Conservation (phyloP, 2,888 invertebrate species). For the Pomacea canaliculata region DNA sequence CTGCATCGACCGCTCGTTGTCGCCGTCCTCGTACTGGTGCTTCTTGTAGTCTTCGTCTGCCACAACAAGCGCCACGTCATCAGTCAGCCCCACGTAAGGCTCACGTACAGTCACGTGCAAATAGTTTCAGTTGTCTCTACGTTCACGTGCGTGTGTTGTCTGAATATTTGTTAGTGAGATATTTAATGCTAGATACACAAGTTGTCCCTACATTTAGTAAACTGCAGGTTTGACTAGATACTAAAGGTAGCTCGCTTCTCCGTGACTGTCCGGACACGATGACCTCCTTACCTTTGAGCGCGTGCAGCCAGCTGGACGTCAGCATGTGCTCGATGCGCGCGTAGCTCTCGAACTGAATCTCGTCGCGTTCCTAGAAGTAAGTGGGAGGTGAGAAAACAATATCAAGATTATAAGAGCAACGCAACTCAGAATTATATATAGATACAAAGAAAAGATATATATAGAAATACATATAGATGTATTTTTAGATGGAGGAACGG, state of each 20-base stretch:
- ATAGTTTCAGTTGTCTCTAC: background rate
- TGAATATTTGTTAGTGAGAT: too few species aligned
- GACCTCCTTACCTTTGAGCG: constrained; percentile 61
- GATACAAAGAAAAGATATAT: background rate
- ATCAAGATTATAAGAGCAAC: too few species aligned
- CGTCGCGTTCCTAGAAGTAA: constrained; percentile 63
- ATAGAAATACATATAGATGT: too few species aligned
- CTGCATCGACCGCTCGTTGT: constrained; percentile 62
- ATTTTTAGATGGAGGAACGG: too few species aligned
- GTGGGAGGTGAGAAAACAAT: too few species aligned
- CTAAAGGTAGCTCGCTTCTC: too few species aligned
- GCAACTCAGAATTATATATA: background rate
- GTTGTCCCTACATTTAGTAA: background rate
- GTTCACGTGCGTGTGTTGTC: too few species aligned
- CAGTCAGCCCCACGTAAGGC: too few species aligned
- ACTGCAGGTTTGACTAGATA: too few species aligned
- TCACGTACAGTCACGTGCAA: too few species aligned
- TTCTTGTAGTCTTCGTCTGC: constrained; percentile 68
- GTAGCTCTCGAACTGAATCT: constrained; percentile 68
- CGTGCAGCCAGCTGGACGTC: constrained; percentile 69
- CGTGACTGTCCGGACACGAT: too few species aligned
- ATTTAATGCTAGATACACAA: background rate
- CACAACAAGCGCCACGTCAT: background rate
- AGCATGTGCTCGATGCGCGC: constrained; percentile 69
- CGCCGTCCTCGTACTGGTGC: constrained; percentile 58